Percentiles rank a stretch among this genome's conserved stretches.
These are phyloP conservation scores for Malacoraja senta DNA, from an alignment of 2,797 vertebrate genomes.

Conservation along the genomic window DNA sequence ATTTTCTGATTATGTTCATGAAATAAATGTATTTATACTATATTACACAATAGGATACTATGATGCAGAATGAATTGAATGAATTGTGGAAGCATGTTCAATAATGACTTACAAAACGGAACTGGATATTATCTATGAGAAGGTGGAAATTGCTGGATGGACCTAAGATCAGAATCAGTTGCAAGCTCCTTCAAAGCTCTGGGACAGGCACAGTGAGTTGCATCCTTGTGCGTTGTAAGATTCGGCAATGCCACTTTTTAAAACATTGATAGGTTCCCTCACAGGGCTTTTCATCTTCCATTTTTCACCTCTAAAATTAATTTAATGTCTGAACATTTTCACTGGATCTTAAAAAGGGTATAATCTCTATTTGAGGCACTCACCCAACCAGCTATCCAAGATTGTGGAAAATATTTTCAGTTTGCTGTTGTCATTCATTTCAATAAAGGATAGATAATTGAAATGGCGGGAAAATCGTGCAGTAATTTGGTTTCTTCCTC, in stretches of 20 bases:
- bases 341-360: neutral
- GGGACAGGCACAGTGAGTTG: neutral
- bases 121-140: neutral
- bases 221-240: neutral
- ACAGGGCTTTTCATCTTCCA: neutral
- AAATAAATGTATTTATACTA: too few relatives aligned
- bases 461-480: slow-evolving; percentile 81
- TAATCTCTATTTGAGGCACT: slow-evolving; percentile 47
- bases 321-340: neutral
- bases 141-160: neutral
- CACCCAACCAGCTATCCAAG: slow-evolving; percentile 79
- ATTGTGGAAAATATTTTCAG: slow-evolving; percentile 82
- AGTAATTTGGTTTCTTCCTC: slow-evolving; percentile 76
- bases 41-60: neutral
- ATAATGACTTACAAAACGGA: neutral
- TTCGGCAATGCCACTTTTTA: neutral
- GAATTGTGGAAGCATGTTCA: neutral
- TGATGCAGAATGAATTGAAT: neutral
- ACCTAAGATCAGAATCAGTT: neutral
- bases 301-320: neutral
- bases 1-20: neutral
- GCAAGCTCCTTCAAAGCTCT: neutral
- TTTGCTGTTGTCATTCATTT: slow-evolving; percentile 78
- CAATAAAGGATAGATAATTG: slow-evolving; percentile 77
- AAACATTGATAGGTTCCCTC: neutral